Evolutionary conservation across 2,888 invertebrate species (phyloP).

Genomic region (Rotaria socialis): DNA sequence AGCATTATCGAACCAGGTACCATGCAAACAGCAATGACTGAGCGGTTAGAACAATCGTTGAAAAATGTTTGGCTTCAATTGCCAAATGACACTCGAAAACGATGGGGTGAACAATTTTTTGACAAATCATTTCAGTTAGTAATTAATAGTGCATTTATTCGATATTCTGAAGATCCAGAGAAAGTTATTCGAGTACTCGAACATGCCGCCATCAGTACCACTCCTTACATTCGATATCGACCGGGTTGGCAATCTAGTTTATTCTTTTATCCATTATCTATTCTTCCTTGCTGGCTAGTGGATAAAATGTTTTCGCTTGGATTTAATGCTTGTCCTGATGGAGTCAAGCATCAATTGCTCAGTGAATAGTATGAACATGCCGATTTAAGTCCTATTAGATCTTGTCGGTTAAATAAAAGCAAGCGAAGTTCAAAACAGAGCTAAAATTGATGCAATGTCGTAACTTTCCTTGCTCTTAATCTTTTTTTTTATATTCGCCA

Average conservation of each 20-base stretch:
- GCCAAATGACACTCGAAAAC: background rate
- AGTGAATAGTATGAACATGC: too few species aligned
- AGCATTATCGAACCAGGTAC: background rate
- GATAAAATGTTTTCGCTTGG: background rate
- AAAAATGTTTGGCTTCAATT: background rate
- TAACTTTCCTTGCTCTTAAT: too few species aligned
- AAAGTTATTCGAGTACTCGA: background rate
- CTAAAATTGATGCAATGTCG: too few species aligned
- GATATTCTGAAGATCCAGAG: background rate
- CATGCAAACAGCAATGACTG: background rate
- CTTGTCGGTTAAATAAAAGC: too few species aligned
- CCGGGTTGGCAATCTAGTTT: background rate
- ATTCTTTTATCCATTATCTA: background rate
- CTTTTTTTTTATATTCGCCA: too few species aligned
- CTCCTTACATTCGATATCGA: background rate
- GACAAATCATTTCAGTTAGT: background rate
- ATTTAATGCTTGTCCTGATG: too few species aligned
- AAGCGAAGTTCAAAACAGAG: too few species aligned
- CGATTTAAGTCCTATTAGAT: too few species aligned
- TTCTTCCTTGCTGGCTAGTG: background rate
- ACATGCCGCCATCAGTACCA: background rate
- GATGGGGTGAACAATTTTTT: background rate
- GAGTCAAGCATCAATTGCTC: too few species aligned
- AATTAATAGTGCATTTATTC: background rate
- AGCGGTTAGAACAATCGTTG: background rate